These are phyloP conservation scores for Nyctereutes procyonoides DNA, from an alignment of 2,113 vertebrate species.

Conservation along the genomic window DNA sequence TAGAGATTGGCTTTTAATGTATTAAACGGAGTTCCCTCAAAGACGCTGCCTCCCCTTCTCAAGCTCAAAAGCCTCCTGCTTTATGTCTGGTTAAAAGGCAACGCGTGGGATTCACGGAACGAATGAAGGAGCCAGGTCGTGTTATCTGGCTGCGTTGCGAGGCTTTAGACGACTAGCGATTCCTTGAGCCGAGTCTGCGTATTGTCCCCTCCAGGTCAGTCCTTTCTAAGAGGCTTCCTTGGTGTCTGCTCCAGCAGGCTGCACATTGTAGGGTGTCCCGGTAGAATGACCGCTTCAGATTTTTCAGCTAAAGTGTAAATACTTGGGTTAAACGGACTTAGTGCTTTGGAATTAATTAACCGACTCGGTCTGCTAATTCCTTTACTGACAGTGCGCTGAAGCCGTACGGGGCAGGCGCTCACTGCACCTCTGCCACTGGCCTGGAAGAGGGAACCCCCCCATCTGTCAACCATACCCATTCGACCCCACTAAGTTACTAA, in stretches of 20 bases:
- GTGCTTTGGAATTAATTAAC: neutral
- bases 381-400: slow-evolving; percentile 36
- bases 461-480: neutral
- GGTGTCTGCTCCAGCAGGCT: neutral
- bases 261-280: neutral
- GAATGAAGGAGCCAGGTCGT: neutral
- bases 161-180: neutral
- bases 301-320: slow-evolving; percentile 15
- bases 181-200: neutral
- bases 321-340: slow-evolving; percentile 21
- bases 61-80: neutral
- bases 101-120: neutral
- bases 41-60: neutral
- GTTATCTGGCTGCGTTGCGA: neutral
- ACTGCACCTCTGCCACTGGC: neutral
- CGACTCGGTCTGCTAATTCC: neutral
- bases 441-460: slow-evolving; percentile 24
- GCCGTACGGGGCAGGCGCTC: neutral
- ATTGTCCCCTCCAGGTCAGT: neutral
- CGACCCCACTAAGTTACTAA: slow-evolving; percentile 40
- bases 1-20: slow-evolving; percentile 16
- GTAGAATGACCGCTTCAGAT: neutral
- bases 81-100: slow-evolving; percentile 38
- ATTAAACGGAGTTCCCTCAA: neutral
- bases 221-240: neutral